phyloP scores from a whole-genome alignment of 1,140 invertebrate species.

The Aphelinus certus region DNA sequence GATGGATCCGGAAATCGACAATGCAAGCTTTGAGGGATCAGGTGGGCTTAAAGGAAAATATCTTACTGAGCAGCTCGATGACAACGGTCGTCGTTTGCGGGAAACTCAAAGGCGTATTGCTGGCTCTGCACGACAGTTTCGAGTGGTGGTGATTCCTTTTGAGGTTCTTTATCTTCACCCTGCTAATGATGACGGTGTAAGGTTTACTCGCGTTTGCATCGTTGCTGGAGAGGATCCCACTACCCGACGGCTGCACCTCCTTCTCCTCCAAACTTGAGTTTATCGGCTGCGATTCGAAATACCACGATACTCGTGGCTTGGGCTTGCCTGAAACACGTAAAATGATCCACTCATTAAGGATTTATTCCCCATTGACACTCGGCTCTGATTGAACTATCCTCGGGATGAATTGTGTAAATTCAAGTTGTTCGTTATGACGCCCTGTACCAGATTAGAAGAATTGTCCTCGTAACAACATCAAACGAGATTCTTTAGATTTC shows the following conservation, averaged over 20 bases:
- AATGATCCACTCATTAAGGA: background rate
- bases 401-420: too few relatives aligned
- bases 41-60: background rate
- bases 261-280: constrained; percentile 66
- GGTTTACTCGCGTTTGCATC: background rate
- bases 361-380: background rate
- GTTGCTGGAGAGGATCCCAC: background rate
- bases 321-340: constrained; percentile 65
- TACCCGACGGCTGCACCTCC: constrained; percentile 44
- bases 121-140: constrained; percentile 70
- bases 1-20: too few relatives aligned
- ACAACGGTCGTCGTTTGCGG: constrained; percentile 68
- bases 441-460: too few relatives aligned
- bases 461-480: too few relatives aligned
- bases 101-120: constrained; percentile 70
- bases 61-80: constrained; percentile 74
- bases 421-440: too few relatives aligned
- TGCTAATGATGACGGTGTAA: constrained; percentile 64
- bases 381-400: background rate
- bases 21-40: too few relatives aligned
- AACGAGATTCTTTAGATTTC: too few relatives aligned
- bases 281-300: constrained; percentile 66
- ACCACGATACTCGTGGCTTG: constrained; percentile 69
- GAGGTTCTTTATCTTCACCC: constrained; percentile 62
- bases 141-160: constrained; percentile 67